A percentile compares a stretch with the other conserved stretches of the same genome.
Conservation (phyloP, 2,113 vertebrate genomes). For the Orycteropus afer region DNA sequence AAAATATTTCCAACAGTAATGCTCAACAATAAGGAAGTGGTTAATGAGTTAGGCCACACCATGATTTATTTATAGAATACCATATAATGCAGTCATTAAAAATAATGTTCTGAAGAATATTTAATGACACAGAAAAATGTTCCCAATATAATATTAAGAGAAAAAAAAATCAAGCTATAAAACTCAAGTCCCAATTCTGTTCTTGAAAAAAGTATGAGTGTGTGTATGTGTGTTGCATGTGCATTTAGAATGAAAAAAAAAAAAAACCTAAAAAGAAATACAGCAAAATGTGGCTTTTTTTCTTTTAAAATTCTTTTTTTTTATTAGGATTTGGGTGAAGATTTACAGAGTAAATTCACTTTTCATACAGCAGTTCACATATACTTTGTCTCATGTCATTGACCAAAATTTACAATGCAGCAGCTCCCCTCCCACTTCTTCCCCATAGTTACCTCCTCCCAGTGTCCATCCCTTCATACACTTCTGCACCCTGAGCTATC, state of each 20-base stretch:
- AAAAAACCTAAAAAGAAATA: constrained; percentile 5
- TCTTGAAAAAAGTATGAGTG: constrained; percentile 4
- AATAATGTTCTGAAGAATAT: constrained; percentile 76
- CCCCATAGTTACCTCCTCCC: too few species aligned
- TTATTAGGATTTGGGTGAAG: too few species aligned
- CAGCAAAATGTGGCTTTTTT: not conserved
- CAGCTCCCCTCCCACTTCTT: too few species aligned
- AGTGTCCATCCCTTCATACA: too few species aligned
- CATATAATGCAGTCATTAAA: constrained; percentile 59
- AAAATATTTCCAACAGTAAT: constrained; percentile 15
- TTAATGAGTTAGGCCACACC: constrained; percentile 59
- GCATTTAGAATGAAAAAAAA: not conserved
- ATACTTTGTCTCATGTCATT: too few species aligned
- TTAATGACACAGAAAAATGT: constrained; percentile 77
- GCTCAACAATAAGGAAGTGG: constrained; percentile 42
- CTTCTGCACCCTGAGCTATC: too few species aligned
- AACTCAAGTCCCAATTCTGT: constrained; percentile 50
- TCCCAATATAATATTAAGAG: constrained; percentile 74
- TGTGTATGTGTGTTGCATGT: not conserved
- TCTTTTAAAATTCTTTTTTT: constrained; percentile 6
- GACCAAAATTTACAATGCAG: too few species aligned
- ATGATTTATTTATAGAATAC: constrained; percentile 72
- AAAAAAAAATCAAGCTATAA: constrained; percentile 62
- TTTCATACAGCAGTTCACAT: too few species aligned
- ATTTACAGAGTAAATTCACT: too few species aligned